phyloP scores from a whole-genome alignment of 1,140 invertebrate genomes.

The Drosophila subobscura region DNA sequence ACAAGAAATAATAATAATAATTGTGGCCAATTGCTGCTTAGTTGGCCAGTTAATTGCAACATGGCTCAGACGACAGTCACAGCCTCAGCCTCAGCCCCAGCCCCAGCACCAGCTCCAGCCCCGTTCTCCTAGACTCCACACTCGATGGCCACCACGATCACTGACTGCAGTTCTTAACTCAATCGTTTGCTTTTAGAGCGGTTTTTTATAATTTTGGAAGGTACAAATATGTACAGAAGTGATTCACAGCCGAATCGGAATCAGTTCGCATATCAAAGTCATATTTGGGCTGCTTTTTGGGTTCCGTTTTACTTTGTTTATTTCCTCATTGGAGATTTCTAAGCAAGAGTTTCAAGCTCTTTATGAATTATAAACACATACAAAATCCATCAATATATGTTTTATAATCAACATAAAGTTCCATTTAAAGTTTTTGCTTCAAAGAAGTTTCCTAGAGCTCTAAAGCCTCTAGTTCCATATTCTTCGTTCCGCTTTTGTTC shows the following conservation, averaged over 20 bases:
- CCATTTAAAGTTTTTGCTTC: no score
- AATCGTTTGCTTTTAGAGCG: constrained; percentile 12
- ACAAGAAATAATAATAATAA: constrained; percentile 79
- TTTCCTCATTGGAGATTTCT: constrained; percentile 1
- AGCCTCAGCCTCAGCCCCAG: constrained; percentile 6
- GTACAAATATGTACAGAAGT: no score
- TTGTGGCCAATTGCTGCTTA: constrained; percentile 80
- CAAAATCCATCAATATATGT: no score
- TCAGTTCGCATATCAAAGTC: constrained; percentile 25
- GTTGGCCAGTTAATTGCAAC: constrained; percentile 79
- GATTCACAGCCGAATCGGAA: constrained; percentile 30
- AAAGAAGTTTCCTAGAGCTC: no score
- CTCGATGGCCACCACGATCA: constrained; percentile 28
- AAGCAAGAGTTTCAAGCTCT: constrained; percentile 1
- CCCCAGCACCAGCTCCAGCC: neutral
- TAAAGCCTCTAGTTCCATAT: neutral
- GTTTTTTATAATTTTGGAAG: neutral
- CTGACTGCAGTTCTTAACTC: constrained; percentile 28
- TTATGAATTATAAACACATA: neutral
- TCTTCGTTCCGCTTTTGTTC: neutral
- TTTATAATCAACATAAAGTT: no score
- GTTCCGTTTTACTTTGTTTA: constrained; percentile 21
- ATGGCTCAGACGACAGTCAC: constrained; percentile 54
- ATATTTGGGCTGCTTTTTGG: neutral
- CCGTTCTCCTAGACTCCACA: constrained; percentile 13